These are phyloP conservation scores for Stomatorhinus ivindoensis DNA, from an alignment of 2,113 vertebrate genomes.

Conservation along the genomic window DNA sequence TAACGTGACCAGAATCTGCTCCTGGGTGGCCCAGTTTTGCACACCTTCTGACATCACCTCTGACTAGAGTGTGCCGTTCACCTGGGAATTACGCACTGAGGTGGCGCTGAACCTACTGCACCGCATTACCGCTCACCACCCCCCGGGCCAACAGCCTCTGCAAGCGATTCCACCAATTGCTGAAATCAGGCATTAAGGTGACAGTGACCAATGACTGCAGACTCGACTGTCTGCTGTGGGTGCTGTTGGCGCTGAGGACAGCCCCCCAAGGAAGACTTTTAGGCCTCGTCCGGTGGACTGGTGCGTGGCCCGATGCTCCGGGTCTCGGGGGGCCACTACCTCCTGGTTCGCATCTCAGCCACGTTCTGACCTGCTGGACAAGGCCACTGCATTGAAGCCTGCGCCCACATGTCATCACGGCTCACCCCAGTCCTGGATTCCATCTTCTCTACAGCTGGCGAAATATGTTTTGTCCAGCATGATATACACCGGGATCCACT, in stretches of 20 bases:
- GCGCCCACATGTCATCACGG: background rate
- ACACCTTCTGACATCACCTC: background rate
- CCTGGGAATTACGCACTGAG: background rate
- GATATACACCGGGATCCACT: background rate
- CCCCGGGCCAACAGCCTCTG: background rate
- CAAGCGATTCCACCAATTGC: background rate
- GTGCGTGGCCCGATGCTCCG: background rate
- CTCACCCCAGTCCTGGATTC: background rate
- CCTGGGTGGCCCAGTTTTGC: background rate
- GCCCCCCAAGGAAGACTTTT: background rate
- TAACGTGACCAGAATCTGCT: background rate
- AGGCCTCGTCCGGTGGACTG: background rate
- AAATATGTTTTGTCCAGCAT: background rate
- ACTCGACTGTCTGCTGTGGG: background rate
- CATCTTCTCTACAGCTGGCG: background rate
- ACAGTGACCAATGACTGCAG: background rate
- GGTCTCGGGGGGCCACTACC: background rate
- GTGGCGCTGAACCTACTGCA: background rate
- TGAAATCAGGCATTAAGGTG: background rate
- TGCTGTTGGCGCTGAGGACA: background rate
- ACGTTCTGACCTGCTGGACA: background rate
- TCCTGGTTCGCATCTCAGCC: background rate
- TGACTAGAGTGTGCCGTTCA: background rate
- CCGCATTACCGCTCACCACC: background rate
- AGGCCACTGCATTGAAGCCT: background rate